Evolutionary conservation across 64 coral and sea anemone genomes (phyloP), one percentile per base, ranked within the genome.

Genomic region (Catalaphyllia jardinei): DNA sequence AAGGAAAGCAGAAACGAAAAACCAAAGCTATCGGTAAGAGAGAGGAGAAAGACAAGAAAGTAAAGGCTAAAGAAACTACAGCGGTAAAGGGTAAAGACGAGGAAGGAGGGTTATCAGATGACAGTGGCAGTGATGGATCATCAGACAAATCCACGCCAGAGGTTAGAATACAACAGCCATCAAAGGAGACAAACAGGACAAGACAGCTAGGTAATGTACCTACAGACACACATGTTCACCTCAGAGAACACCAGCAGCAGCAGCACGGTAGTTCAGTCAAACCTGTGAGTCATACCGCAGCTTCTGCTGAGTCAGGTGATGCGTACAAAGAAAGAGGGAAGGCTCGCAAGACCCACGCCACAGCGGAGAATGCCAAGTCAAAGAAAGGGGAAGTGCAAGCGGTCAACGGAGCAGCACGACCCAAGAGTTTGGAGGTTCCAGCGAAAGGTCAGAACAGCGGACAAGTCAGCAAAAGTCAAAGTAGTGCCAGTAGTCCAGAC

Each of bases 1-100:
- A 93, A 71, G 80, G 86, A 13, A 97, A 97, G 86, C 89, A 77
- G 2, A 97, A 97, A 51, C 89, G 93, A 72, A 97, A 91, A 72
- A 67, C 88, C 62, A 96, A 97, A 83, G 84, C 57, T 57, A 49
- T 87, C 24, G 93, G 4, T 67, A 92, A 75, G 67, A 88, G 84
- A 22, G 94, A 96, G 4, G 94, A 93, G 20, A 90, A 64, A 74
- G 91, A 93, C 52, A 60, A 79, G 60, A 93, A 83, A 51, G 35
- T 50, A 12, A 93, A 84, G 86, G 29, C 42, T 19, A 97, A 87
- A 59, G 88, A 91, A 16, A 86, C 38, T 33, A 52, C 64, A 18
- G 10, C 71, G 12, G 79, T 65, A 10, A 89, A 90, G 29, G 38
- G 75, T 18, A 92, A 89, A 12, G 79, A 90, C 14, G 71, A 82